Percentiles rank a stretch among this genome's conserved stretches.
These are phyloP conservation scores for Artibeus lituratus DNA, from an alignment of 2,797 vertebrate species.

Conservation along the genomic window DNA sequence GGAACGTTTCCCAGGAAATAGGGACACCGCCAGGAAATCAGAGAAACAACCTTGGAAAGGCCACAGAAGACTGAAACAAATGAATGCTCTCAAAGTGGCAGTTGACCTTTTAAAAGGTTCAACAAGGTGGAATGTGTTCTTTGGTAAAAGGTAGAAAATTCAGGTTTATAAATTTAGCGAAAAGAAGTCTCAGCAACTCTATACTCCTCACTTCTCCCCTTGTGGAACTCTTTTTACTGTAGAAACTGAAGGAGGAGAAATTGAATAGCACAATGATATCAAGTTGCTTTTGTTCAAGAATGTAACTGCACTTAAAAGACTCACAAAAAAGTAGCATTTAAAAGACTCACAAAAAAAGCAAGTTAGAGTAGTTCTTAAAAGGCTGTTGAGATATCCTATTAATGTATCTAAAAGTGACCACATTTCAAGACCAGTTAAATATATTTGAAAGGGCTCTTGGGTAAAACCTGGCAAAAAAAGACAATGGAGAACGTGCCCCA, in stretches of 20 bases:
- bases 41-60: conserved; percentile 52
- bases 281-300: conserved; percentile 40
- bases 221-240: neutral
- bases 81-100: conserved; percentile 20
- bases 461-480: conserved; percentile 30
- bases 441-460: conserved; percentile 2
- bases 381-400: neutral
- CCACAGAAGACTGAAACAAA: conserved; percentile 17
- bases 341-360: conserved; percentile 2
- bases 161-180: neutral
- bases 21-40: conserved; percentile 55
- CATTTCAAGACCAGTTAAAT: conserved; percentile 27
- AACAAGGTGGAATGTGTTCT: conserved; percentile 31
- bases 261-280: conserved; percentile 38
- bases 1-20: conserved; percentile 56
- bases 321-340: conserved; percentile 20
- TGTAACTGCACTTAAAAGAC: conserved; percentile 38
- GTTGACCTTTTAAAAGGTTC: conserved; percentile 56
- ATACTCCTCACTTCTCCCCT: conserved; percentile 27
- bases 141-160: conserved; percentile 50
- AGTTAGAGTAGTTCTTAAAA: conserved; percentile 44
- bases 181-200: conserved; percentile 57
- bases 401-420: neutral
- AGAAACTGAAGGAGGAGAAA: conserved; percentile 45
- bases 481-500: neutral